Evolutionary conservation across 2,113 vertebrate species (phyloP).

Genomic region (Platycercus adscitus): DNA sequence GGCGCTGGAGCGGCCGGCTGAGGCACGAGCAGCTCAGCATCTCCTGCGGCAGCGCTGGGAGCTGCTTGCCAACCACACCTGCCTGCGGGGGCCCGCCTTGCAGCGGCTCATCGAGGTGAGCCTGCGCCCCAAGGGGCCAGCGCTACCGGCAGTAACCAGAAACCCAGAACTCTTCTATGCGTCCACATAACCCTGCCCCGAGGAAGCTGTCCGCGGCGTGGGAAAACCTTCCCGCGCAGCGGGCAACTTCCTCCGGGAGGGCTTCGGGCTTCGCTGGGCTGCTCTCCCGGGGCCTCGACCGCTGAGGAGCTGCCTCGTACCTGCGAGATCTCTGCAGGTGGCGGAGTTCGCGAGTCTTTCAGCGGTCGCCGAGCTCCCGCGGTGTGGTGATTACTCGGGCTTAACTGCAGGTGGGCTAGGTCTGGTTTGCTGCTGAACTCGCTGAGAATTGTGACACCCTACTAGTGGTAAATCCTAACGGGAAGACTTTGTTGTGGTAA

Average conservation of each 20-base stretch:
- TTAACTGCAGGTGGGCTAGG: background rate
- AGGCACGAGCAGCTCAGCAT: background rate
- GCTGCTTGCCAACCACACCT: slow-evolving; percentile 76
- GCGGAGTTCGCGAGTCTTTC: background rate
- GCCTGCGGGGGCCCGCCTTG: slow-evolving; percentile 74
- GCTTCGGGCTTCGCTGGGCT: background rate
- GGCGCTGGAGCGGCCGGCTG: slow-evolving; percentile 79
- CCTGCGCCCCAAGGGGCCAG: background rate
- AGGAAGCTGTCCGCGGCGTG: accelerated
- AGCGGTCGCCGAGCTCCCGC: background rate
- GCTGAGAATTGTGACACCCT: accelerated
- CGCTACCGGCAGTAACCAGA: background rate
- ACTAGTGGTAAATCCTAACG: background rate
- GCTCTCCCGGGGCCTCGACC: background rate
- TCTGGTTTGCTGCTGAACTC: background rate
- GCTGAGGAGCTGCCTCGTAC: background rate
- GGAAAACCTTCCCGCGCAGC: accelerated
- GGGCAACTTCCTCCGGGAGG: background rate
- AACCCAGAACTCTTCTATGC: accelerated
- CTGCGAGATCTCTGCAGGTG: background rate
- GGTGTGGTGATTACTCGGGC: accelerated
- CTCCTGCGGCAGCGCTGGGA: slow-evolving; percentile 63
- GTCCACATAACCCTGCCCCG: accelerated
- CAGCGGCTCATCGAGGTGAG: slow-evolving; percentile 80
- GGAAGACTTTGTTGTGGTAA: background rate